These are phyloP conservation scores for Ptilorrhoa leucosticta DNA, from an alignment of 2,113 vertebrate genomes.

Conservation along the genomic window DNA sequence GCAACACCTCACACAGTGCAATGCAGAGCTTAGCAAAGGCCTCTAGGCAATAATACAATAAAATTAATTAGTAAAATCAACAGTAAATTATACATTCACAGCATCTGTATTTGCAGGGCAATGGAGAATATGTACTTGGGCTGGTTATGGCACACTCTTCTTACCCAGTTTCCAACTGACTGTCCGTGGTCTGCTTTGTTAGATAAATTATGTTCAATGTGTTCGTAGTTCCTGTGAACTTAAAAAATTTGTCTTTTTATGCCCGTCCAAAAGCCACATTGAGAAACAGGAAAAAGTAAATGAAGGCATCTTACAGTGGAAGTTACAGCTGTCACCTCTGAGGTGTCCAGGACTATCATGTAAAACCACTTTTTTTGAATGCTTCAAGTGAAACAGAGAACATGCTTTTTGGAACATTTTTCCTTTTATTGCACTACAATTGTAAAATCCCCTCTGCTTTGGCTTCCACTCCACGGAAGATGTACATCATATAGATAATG, in stretches of 20 bases:
- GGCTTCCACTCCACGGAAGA: neutral
- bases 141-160: neutral
- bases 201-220: slow-evolving; percentile 20
- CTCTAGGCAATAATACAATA: neutral
- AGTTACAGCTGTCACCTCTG: slow-evolving; percentile 16
- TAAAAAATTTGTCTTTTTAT: slow-evolving; percentile 60
- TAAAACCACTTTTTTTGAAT: neutral
- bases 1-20: neutral
- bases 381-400: neutral
- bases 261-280: slow-evolving; percentile 47
- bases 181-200: neutral
- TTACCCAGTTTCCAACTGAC: slow-evolving; percentile 23
- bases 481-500: neutral
- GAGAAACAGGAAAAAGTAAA: slow-evolving; percentile 62
- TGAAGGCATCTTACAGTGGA: slow-evolving; percentile 33
- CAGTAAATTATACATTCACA: neutral
- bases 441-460: neutral
- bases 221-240: slow-evolving; percentile 47
- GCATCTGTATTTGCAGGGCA: neutral
- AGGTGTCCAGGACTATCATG: neutral
- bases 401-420: neutral
- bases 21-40: neutral
- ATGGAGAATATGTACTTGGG: neutral
- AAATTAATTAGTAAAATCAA: neutral
- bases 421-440: neutral